phyloP scores from a whole-genome alignment of 2,113 vertebrate species.

The Nannobrachium achirus region DNA sequence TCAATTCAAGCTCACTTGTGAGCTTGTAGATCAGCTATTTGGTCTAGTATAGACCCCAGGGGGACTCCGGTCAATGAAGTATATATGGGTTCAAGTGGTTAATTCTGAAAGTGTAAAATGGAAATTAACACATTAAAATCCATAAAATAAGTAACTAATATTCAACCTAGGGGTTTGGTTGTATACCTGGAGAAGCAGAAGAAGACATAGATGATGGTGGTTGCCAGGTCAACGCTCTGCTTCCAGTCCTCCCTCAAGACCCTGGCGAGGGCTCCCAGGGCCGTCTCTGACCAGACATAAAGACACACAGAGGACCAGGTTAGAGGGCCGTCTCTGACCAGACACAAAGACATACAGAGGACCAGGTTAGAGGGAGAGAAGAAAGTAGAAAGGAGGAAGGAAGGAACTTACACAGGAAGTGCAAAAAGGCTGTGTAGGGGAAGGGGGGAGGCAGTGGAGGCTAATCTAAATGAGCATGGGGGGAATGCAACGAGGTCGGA shows the following conservation, averaged over 20 bases:
- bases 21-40: too few relatives aligned
- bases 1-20: too few relatives aligned
- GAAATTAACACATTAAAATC: too few relatives aligned
- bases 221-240: slow-evolving; percentile 92
- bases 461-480: slow-evolving; percentile 25
- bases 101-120: too few relatives aligned
- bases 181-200: slow-evolving; percentile 96
- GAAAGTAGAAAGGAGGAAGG: background rate
- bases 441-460: slow-evolving; percentile 9
- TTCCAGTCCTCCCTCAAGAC: slow-evolving; percentile 95
- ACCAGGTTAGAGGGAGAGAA: slow-evolving; percentile 7
- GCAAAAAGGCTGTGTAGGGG: background rate
- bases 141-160: too few relatives aligned
- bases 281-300: slow-evolving; percentile 80
- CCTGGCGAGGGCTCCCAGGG: slow-evolving; percentile 88
- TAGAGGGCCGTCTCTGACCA: too few relatives aligned
- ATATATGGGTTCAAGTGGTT: too few relatives aligned
- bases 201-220: slow-evolving; percentile 93
- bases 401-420: background rate
- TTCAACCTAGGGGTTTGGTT: too few relatives aligned
- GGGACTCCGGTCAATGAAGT: too few relatives aligned
- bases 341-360: background rate
- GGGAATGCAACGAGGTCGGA: slow-evolving; percentile 36
- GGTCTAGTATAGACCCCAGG: too few relatives aligned
- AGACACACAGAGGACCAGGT: slow-evolving; percentile 18